Evolutionary conservation across 2,113 vertebrate species (phyloP).

Genomic region (Alces alces): DNA sequence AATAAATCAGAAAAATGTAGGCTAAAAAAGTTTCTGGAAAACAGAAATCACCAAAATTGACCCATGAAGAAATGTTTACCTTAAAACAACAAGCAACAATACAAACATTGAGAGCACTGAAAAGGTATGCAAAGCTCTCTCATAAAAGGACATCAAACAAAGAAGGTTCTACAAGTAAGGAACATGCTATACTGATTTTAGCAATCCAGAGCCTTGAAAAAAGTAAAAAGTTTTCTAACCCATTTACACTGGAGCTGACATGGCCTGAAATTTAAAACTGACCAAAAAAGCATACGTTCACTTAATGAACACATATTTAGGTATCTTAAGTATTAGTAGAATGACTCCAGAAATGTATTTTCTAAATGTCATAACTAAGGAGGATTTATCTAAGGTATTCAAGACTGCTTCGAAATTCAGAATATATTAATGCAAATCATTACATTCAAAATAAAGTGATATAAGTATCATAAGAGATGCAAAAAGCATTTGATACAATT

Average conservation of each 20-base stretch:
- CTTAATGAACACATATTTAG: not conserved
- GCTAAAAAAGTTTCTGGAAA: not conserved
- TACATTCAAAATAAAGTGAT: constrained; percentile 5
- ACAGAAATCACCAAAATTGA: not conserved
- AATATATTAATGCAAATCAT: not conserved
- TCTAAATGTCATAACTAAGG: not conserved
- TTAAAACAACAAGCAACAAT: not conserved
- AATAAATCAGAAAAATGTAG: not conserved
- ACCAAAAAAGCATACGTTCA: not conserved
- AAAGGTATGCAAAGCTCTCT: not conserved
- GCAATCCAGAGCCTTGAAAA: not conserved
- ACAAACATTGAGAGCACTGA: not conserved
- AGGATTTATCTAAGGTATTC: not conserved
- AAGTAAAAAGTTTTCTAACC: not conserved
- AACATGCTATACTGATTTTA: not conserved
- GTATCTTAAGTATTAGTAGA: not conserved
- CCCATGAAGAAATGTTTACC: not conserved
- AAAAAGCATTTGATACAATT: not conserved
- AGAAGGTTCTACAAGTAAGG: not conserved
- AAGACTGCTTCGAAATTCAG: not conserved
- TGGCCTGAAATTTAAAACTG: not conserved
- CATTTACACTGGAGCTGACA: not conserved
- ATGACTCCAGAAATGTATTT: not conserved
- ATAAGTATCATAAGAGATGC: not conserved
- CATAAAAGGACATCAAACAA: not conserved